Base-by-base conservation (phyloP, 2,113 vertebrate species). In the Indri indri region DNA sequence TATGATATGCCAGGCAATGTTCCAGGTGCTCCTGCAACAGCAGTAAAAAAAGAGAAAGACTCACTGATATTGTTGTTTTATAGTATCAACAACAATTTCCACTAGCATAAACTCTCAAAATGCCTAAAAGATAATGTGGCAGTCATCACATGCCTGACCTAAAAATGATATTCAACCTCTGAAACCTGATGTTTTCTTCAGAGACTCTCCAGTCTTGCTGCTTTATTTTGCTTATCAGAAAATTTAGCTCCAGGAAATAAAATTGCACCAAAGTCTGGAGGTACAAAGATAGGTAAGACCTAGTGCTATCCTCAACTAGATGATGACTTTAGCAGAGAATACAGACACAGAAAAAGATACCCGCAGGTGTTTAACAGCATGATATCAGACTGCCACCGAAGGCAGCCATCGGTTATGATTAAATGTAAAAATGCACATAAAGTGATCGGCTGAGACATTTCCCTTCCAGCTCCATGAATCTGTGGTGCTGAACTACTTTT, bases 221-320 rank as follows among this genome's bases (percentile, higher is more conserved):
- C 50, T 89, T 79, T 86, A 89, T 84, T 88, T 87, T 57, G 45
- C 23, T 80, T 80, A 42, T 40, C 68, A 90, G 70, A 88, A 97
- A 84, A 96, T 34, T 83, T 68, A 90, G 65, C 59, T 92, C n/a
- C 8, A 23, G 71, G 65, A 92, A 92, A 90, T 66, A 88, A 96
- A 90, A 95, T 23, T 70, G 34, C 57, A 70, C 74, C 80, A 47
- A 94, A 70, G 25, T 73, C 45, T 83, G 66, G 37, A 40, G n/a
- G 71, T 16, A 86, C 22, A 66, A 61, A 23, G 79, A 73, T 88
- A 52, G 91, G 30, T 54, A 71, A 88, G 30, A 84, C n/a, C 40
- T 59, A 89, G 74, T 20, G 22, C 54, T 79, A 30, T 82, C 70
- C 14, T 85, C 52, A 32, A 76, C 23, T 54, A 89, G 86, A 22